These are phyloP conservation scores for Pachycephus smyrnensis DNA, from an alignment of 2,888 invertebrate genomes.

Conservation along the genomic window DNA sequence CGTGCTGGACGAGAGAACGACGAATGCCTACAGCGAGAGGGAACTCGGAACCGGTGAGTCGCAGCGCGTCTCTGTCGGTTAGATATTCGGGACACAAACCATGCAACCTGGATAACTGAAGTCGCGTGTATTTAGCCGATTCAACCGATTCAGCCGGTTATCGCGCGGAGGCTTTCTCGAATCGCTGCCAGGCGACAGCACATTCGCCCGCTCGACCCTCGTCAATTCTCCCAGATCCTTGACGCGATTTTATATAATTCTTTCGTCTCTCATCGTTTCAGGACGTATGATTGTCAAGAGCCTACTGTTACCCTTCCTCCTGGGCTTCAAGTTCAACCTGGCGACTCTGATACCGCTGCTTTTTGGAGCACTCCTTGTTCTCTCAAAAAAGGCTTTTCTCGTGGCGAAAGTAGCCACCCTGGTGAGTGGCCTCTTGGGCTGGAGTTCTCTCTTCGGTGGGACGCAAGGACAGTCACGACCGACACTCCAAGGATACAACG, in stretches of 20 bases:
- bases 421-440: constrained; percentile 77
- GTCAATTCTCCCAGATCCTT: constrained; percentile 13
- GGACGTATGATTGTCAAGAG: constrained; percentile 79
- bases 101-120: too few relatives aligned
- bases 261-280: constrained; percentile 65
- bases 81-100: constrained; percentile 36
- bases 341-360: constrained; percentile 80
- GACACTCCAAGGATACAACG: constrained; percentile 29
- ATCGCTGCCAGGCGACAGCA: constrained; percentile 51
- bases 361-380: constrained; percentile 77
- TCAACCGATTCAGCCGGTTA: background rate
- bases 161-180: background rate
- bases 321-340: constrained; percentile 85
- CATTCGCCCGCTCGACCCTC: background rate
- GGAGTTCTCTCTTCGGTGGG: constrained; percentile 63
- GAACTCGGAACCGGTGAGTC: constrained; percentile 74
- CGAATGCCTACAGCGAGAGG: constrained; percentile 70
- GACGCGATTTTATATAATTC: too few relatives aligned
- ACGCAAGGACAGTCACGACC: constrained; percentile 57
- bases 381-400: constrained; percentile 83
- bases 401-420: constrained; percentile 81
- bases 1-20: constrained; percentile 73
- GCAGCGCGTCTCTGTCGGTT: too few relatives aligned
- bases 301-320: constrained; percentile 80
- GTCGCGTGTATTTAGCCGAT: too few relatives aligned